Percentiles rank a stretch among this genome's conserved stretches.
phyloP scores from a whole-genome alignment of 2,113 vertebrate species.

The Pygoscelis adeliae region DNA sequence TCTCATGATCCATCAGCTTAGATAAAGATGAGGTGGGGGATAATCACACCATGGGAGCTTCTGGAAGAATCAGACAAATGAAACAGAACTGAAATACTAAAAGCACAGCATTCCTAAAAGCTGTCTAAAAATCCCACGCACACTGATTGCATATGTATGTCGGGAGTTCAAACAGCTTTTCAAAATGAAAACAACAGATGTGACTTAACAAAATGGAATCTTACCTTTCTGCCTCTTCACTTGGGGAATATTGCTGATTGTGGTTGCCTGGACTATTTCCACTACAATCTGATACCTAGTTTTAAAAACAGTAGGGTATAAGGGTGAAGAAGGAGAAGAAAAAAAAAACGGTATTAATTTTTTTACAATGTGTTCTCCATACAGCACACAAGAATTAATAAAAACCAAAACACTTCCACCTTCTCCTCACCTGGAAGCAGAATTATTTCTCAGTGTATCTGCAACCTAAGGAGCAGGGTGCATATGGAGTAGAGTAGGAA shows the following conservation, averaged over 20 bases:
- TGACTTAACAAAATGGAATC: slow-evolving; percentile 28
- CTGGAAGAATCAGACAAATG: not conserved
- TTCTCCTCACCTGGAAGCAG: not conserved
- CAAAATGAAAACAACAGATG: slow-evolving; percentile 32
- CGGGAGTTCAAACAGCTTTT: not conserved
- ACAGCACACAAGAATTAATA: not conserved
- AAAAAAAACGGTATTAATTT: not conserved
- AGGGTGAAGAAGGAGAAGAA: not conserved
- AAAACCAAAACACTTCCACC: not conserved
- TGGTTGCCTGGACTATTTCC: slow-evolving; percentile 97
- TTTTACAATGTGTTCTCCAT: not conserved
- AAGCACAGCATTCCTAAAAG: not conserved
- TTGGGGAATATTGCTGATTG: slow-evolving; percentile 96
- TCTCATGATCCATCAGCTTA: not conserved
- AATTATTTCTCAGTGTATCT: not conserved
- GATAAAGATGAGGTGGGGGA: not conserved
- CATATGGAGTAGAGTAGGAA: not conserved
- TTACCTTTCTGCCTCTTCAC: slow-evolving; percentile 97
- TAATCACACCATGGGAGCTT: not conserved
- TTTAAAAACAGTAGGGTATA: slow-evolving; percentile 17
- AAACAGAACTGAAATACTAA: not conserved
- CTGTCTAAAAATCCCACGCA: not conserved
- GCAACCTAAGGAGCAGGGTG: not conserved
- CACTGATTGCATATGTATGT: not conserved
- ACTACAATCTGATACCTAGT: slow-evolving; percentile 97